Percentiles rank a stretch among this genome's conserved stretches.
phyloP scores from a whole-genome alignment of 2,888 invertebrate species.

The Iphiclides podalirius region DNA sequence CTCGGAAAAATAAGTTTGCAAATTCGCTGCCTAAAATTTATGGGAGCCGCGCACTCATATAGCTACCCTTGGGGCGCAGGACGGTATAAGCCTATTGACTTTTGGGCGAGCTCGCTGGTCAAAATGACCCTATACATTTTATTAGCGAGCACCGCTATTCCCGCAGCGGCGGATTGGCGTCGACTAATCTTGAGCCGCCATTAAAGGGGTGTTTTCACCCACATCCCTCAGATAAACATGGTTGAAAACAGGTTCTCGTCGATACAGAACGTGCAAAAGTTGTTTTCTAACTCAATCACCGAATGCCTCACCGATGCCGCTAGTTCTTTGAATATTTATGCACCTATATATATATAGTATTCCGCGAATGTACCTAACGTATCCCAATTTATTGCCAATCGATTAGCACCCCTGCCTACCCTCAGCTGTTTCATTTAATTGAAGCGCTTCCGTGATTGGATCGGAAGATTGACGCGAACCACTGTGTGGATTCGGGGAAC shows the following conservation, averaged over 20 bases:
- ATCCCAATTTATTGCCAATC: conserved; percentile 63
- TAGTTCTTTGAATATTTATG: too few relatives aligned
- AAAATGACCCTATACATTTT: conserved; percentile 79
- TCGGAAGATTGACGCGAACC: conserved; percentile 44
- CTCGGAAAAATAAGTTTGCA: conserved; percentile 75
- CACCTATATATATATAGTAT: too few relatives aligned
- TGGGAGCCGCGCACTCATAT: conserved; percentile 59
- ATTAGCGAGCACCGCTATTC: conserved; percentile 73
- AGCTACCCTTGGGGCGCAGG: conserved; percentile 61
- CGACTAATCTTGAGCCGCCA: conserved; percentile 73
- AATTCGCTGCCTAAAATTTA: conserved; percentile 79
- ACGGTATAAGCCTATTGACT: conserved; percentile 73
- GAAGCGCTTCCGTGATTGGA: conserved; percentile 65
- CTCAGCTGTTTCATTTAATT: conserved; percentile 62
- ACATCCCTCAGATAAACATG: conserved; percentile 62
- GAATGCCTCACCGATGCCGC: too few relatives aligned
- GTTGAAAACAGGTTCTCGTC: conserved; percentile 51
- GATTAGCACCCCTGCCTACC: conserved; percentile 60
- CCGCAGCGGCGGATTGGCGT: conserved; percentile 62
- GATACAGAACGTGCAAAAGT: too few relatives aligned
- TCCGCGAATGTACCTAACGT: conserved; percentile 30
- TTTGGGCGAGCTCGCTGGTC: conserved; percentile 70
- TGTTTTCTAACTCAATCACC: too few relatives aligned
- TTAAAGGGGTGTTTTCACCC: conserved; percentile 68
- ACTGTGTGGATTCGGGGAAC: conserved; percentile 17